Evolutionary conservation across 2,113 vertebrate species (phyloP).

Genomic region (Deroptyus accipitrinus): DNA sequence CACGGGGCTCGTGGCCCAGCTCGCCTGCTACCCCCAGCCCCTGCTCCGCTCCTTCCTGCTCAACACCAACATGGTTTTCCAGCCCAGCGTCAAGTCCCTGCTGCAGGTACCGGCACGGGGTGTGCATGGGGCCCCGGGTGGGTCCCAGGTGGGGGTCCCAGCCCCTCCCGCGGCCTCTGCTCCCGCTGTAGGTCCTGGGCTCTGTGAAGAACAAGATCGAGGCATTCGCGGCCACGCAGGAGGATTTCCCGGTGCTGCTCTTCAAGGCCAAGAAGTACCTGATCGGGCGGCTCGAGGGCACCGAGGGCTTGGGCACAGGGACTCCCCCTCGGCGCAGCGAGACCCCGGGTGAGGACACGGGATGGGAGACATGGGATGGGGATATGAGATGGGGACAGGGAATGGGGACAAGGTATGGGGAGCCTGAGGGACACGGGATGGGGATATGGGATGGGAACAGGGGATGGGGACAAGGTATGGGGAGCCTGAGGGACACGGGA

Average conservation of each 20-base stretch:
- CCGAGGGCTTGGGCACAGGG: background rate
- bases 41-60: constrained; percentile 97
- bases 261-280: constrained; percentile 93
- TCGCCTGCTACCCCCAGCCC: constrained; percentile 94
- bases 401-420: too few species aligned
- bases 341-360: constrained; percentile 75
- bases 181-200: constrained; percentile 84
- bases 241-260: constrained; percentile 90
- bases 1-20: constrained; percentile 92
- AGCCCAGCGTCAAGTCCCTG: constrained; percentile 96
- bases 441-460: too few species aligned
- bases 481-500: too few species aligned
- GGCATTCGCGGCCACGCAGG: constrained; percentile 86
- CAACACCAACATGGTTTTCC: constrained; percentile 99
- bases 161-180: background rate
- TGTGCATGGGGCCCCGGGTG: too few species aligned
- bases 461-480: too few species aligned
- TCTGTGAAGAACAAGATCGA: constrained; percentile 97
- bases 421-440: too few species aligned
- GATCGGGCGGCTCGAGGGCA: constrained; percentile 74
- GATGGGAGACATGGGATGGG: too few species aligned
- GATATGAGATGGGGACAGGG: too few species aligned
- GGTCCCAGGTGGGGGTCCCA: background rate
- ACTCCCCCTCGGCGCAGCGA: constrained; percentile 49
- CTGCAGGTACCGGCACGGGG: constrained; percentile 82